Conservation (phyloP, 1,140 invertebrate genomes). For the Heliothis virescens region DNA sequence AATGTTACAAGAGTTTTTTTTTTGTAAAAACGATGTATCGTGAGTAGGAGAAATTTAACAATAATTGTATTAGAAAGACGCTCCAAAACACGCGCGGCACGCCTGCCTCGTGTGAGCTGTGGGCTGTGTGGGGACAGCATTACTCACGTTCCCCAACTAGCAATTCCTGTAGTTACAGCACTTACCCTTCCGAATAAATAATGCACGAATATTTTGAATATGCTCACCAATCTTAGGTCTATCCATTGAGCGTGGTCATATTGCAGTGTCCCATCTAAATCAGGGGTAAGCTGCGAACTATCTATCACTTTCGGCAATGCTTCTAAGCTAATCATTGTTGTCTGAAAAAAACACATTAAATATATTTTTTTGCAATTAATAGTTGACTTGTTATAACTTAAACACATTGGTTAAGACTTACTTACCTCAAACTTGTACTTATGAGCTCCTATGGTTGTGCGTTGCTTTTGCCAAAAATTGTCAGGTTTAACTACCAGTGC, state of each 20-base stretch:
- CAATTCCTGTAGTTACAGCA: conserved; percentile 30
- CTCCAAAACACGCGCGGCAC: background rate
- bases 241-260: conserved; percentile 99
- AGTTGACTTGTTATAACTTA: no score
- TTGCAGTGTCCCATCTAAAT: conserved; percentile 96
- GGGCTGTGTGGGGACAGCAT: conserved; percentile 27
- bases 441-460: conserved; percentile 97
- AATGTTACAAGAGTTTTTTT: background rate
- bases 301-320: conserved; percentile 97
- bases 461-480: conserved; percentile 99
- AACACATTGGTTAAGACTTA: background rate
- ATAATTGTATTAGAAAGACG: conserved; percentile 9
- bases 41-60: conserved; percentile 1
- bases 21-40: background rate
- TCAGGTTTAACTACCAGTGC: conserved; percentile 99
- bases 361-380: conserved; percentile 19
- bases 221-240: conserved; percentile 92
- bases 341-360: conserved; percentile 89
- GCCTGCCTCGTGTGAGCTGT: no score
- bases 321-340: conserved; percentile 98
- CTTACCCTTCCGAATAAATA: background rate
- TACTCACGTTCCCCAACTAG: conserved; percentile 30
- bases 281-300: conserved; percentile 95
- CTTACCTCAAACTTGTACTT: conserved; percentile 99
- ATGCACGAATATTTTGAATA: conserved; percentile 49